phyloP scores from a whole-genome alignment of 2,888 invertebrate genomes.

The Junonia oenone region DNA sequence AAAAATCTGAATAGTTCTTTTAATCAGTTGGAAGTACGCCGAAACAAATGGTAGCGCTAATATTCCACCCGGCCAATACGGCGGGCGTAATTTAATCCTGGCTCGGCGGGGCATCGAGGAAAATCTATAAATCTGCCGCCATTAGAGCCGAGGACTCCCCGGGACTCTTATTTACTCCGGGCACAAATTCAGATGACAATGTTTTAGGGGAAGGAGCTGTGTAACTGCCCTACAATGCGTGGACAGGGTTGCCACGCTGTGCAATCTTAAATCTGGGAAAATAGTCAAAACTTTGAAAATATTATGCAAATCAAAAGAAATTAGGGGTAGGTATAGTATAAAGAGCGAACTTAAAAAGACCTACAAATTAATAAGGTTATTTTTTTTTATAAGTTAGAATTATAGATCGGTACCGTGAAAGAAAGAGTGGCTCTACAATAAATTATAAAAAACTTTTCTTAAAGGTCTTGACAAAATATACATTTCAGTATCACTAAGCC shows the following conservation, averaged over 20 bases:
- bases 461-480: no score
- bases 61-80: slow-evolving; percentile 74
- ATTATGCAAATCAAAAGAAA: no score
- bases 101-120: slow-evolving; percentile 72
- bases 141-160: slow-evolving; percentile 71
- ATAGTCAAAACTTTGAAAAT: neutral
- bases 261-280: neutral
- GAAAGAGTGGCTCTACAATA: no score
- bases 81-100: slow-evolving; percentile 74
- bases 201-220: slow-evolving; percentile 77
- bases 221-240: slow-evolving; percentile 59
- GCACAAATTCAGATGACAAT: slow-evolving; percentile 80
- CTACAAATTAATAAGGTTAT: no score
- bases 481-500: no score
- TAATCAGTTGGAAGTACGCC: slow-evolving; percentile 55
- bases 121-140: slow-evolving; percentile 80
- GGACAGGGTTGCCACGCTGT: slow-evolving; percentile 50
- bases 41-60: slow-evolving; percentile 75
- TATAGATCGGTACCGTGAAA: no score
- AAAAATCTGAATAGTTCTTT: slow-evolving; percentile 39
- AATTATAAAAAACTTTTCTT: no score
- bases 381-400: no score
- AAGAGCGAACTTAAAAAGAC: no score
- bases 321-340: no score
- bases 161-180: slow-evolving; percentile 78